Percentiles rank a stretch among this genome's conserved stretches.
phyloP scores from a whole-genome alignment of 2,113 vertebrate genomes.

The Spilogale gracilis region DNA sequence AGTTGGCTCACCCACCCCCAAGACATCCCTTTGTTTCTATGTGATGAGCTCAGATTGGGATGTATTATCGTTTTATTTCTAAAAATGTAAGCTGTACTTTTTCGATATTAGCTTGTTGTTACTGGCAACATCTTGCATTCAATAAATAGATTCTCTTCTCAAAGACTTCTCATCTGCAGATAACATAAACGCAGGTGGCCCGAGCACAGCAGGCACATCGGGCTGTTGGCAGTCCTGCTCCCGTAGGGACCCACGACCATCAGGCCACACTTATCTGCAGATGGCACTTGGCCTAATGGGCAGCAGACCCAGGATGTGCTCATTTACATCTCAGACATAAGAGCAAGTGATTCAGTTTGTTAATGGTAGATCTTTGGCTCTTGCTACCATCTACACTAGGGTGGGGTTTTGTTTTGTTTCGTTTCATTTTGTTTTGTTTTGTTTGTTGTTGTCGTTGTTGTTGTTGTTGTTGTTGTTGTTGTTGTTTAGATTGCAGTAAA shows the following conservation, averaged over 20 bases:
- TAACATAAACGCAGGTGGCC: not conserved
- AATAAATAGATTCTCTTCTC: constrained; percentile 46
- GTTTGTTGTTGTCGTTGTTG: too few relatives aligned
- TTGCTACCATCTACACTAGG: not conserved
- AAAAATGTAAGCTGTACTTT: constrained; percentile 27
- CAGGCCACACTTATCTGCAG: not conserved
- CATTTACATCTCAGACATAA: not conserved
- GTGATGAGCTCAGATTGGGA: constrained; percentile 68
- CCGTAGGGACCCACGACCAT: not conserved
- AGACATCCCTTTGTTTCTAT: constrained; percentile 78
- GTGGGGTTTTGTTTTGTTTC: not conserved
- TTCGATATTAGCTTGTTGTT: constrained; percentile 38
- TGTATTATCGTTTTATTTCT: constrained; percentile 64
- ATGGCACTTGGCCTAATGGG: not conserved
- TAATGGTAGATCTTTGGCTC: not conserved
- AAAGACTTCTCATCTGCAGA: constrained; percentile 13
- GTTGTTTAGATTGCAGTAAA: not conserved
- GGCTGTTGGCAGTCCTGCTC: not conserved
- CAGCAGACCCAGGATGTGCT: not conserved
- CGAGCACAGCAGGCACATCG: not conserved
- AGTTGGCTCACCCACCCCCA: constrained; percentile 49
- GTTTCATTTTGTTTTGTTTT: too few relatives aligned
- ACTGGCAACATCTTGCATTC: constrained; percentile 34
- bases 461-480: too few relatives aligned
- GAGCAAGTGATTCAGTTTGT: not conserved